These are phyloP conservation scores for Brachionus plicatilis DNA, from an alignment of 1,140 invertebrate species.

Conservation along the genomic window DNA sequence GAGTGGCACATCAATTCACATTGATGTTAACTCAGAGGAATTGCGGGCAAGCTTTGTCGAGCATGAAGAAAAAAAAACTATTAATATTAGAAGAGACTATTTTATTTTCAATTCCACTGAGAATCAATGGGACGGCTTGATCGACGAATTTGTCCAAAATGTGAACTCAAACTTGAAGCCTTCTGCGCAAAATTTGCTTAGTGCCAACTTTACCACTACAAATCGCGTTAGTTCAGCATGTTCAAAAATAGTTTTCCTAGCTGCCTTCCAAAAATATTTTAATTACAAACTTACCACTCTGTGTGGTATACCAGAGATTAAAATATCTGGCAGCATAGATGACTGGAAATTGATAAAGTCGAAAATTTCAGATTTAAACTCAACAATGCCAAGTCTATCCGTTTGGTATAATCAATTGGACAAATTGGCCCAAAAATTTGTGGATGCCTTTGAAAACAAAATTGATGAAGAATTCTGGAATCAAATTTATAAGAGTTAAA, in stretches of 20 bases:
- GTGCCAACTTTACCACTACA: slow-evolving; percentile 25
- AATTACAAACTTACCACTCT: neutral
- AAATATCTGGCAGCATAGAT: neutral
- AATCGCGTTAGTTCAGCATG: neutral
- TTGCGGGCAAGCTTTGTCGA: slow-evolving; percentile 6
- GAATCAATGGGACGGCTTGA: neutral
- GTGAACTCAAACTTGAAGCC: neutral
- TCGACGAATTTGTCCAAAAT: slow-evolving; percentile 6
- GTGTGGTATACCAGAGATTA: slow-evolving; percentile 36
- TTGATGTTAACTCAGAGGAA: slow-evolving; percentile 8
- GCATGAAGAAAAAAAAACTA: slow-evolving; percentile 27
- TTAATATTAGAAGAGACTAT: neutral
- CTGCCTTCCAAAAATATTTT: slow-evolving; percentile 27
- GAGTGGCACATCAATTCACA: neutral
- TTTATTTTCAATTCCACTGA: slow-evolving; percentile 8
- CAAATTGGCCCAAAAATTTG: neutral
- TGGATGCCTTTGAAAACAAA: neutral
- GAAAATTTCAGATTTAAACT: slow-evolving; percentile 10
- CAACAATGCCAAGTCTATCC: neutral
- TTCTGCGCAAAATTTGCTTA: neutral
- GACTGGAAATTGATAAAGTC: slow-evolving; percentile 18
- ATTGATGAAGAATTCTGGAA: slow-evolving; percentile 27
- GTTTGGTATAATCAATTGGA: slow-evolving; percentile 32
- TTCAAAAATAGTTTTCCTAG: slow-evolving; percentile 13
- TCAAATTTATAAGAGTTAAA: slow-evolving; percentile 1